Evolutionary conservation across 2,797 vertebrate species (phyloP).

Genomic region (Xiphorhynchus erythropygius): DNA sequence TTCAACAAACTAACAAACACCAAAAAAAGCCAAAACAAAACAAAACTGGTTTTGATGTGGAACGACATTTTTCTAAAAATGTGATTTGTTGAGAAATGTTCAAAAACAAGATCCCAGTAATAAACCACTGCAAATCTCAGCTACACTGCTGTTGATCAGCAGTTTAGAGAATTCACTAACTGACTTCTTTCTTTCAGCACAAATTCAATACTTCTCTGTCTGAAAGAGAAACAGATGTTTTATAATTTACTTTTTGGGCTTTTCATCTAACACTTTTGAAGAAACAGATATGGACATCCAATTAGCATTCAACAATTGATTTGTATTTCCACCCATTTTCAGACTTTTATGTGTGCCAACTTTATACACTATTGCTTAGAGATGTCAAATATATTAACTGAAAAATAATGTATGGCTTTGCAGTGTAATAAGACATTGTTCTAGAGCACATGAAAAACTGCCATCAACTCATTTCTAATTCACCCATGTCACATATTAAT

Average conservation of each 20-base stretch:
- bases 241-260: neutral
- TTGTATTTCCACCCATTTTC: neutral
- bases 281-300: neutral
- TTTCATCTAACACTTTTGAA: neutral
- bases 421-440: neutral
- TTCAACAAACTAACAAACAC: neutral
- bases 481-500: neutral
- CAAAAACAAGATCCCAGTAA: neutral
- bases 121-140: neutral
- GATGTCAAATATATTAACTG: neutral
- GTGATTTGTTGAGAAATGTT: neutral
- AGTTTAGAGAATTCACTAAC: neutral
- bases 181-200: neutral
- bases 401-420: neutral
- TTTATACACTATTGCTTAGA: neutral
- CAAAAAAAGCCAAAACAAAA: neutral
- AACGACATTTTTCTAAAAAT: neutral
- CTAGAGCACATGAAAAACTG: neutral
- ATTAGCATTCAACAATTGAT: neutral
- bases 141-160: neutral
- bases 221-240: neutral
- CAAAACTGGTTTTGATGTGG: neutral
- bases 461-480: neutral
- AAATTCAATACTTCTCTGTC: neutral
- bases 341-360: neutral